Evolutionary conservation across 2,888 invertebrate genomes (phyloP).

Genomic region (Drosophila lacicola): DNA sequence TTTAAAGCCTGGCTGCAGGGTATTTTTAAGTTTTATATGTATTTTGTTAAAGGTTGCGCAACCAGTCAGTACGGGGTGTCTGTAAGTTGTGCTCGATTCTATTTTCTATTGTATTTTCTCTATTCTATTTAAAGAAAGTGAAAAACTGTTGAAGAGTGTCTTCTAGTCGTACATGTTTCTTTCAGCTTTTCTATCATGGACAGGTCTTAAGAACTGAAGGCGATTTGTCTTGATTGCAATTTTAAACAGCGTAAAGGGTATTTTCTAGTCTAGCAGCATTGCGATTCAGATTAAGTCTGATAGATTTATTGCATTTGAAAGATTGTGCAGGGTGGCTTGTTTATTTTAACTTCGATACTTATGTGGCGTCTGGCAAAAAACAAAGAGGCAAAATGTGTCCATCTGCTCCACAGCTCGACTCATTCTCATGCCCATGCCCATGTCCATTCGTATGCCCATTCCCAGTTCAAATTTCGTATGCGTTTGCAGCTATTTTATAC

Average conservation of each 20-base stretch:
- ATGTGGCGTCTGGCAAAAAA: constrained; percentile 8
- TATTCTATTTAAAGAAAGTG: no score
- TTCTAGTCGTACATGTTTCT: no score
- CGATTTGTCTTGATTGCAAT: not conserved
- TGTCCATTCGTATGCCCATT: constrained; percentile 37
- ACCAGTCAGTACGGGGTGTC: no score
- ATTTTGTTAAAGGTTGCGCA: no score
- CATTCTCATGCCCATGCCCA: constrained; percentile 21
- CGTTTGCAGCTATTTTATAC: constrained; percentile 48
- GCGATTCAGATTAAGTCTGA: not conserved
- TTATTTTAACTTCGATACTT: constrained; percentile 6
- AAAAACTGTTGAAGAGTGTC: no score
- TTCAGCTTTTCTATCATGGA: no score
- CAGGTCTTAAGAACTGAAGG: no score
- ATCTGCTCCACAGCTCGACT: constrained; percentile 48
- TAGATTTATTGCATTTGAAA: not conserved
- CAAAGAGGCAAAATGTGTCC: constrained; percentile 54
- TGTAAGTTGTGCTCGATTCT: no score
- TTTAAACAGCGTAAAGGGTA: not conserved
- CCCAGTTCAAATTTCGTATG: constrained; percentile 58
- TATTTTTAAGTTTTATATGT: no score
- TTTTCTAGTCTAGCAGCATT: not conserved
- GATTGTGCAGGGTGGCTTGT: not conserved
- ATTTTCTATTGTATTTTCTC: no score
- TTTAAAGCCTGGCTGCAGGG: no score